Evolutionary conservation across 92 coral and sea anemone species (phyloP).

Genomic region (Bergia puertoricense): DNA sequence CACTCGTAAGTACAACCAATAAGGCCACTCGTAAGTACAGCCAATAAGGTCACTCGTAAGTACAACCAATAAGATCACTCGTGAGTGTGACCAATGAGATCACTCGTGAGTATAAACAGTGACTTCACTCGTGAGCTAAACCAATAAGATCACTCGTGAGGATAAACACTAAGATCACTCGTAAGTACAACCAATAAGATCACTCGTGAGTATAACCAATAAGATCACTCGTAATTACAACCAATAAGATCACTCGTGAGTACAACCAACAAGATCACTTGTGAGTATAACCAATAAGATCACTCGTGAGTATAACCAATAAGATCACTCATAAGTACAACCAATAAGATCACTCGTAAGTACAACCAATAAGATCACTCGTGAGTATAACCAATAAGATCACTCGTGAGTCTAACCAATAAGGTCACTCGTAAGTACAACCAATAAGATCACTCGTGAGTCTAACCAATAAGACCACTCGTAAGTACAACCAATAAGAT

Average conservation of each 20-base stretch:
- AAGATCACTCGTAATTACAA: no score
- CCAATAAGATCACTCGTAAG: no score
- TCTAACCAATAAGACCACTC: conserved; percentile 35
- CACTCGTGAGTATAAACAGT: no score
- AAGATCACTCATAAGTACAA: no score
- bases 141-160: no score
- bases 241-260: no score
- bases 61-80: conserved; percentile 27
- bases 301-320: no score
- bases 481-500: conserved; percentile 29
- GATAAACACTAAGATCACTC: conserved; percentile 43
- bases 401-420: not conserved
- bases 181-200: conserved; percentile 29
- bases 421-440: conserved; percentile 47
- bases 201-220: no score
- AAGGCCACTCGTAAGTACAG: no score
- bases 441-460: not conserved
- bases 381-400: conserved; percentile 30
- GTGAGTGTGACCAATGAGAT: conserved; percentile 26
- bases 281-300: conserved; percentile 30
- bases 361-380: conserved; percentile 38
- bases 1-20: no score
- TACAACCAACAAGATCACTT: conserved; percentile 34
- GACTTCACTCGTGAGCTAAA: no score
- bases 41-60: not conserved